Percentiles rank a stretch among this genome's conserved stretches.
Evolutionary conservation across 2,797 vertebrate species (phyloP).

Genomic region (Characodon lateralis): DNA sequence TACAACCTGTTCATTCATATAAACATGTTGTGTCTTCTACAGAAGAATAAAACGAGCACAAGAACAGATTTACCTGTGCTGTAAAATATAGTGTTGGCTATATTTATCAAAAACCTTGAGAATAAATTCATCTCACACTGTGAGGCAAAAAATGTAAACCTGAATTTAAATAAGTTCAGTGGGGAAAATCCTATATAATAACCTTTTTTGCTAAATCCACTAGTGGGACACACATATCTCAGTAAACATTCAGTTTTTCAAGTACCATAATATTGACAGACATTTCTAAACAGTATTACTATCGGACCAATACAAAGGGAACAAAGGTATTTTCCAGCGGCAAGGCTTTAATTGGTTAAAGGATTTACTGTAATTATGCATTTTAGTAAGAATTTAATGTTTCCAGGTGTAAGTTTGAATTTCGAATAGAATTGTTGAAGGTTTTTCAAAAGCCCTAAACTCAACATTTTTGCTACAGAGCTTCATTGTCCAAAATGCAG

Average conservation of each 20-base stretch:
- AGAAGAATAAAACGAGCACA: slow-evolving; percentile 19
- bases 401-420: too few relatives aligned
- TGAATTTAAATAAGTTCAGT: not conserved
- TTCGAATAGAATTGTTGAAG: too few relatives aligned
- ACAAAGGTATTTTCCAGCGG: too few relatives aligned
- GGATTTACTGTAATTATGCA: too few relatives aligned
- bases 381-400: too few relatives aligned
- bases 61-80: not conserved
- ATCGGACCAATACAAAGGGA: too few relatives aligned
- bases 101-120: not conserved
- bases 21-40: slow-evolving; percentile 48
- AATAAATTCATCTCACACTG: not conserved
- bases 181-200: not conserved
- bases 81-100: not conserved
- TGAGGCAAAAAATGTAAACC: not conserved
- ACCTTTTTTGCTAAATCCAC: not conserved
- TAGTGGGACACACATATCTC: not conserved
- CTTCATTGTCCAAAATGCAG: too few relatives aligned
- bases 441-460: too few relatives aligned
- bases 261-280: too few relatives aligned
- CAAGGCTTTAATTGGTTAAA: too few relatives aligned
- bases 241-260: not conserved
- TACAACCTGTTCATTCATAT: slow-evolving; percentile 53
- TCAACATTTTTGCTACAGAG: too few relatives aligned
- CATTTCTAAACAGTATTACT: too few relatives aligned